Evolutionary conservation across 2,797 vertebrate genomes (phyloP).

Genomic region (Bucorvus abyssinicus): DNA sequence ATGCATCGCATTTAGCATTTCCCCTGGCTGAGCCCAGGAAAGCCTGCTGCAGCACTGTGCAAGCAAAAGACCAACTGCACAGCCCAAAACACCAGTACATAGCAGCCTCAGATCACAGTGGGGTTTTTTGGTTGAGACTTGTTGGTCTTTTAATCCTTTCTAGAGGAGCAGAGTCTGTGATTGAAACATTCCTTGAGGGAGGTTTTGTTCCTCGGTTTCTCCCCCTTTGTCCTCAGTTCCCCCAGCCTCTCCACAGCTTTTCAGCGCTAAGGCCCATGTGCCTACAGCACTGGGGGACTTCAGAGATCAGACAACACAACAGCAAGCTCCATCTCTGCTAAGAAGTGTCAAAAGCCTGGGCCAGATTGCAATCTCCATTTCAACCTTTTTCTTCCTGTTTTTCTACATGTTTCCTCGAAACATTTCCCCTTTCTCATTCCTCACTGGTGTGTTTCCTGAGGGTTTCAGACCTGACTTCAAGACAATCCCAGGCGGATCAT

Average conservation of each 20-base stretch:
- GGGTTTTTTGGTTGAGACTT: background rate
- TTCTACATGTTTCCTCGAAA: background rate
- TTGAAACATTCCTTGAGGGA: background rate
- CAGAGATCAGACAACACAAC: background rate
- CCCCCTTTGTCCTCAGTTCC: too few relatives aligned
- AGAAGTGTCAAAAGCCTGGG: background rate
- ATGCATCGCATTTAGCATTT: rapidly evolving
- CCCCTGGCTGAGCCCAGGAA: background rate
- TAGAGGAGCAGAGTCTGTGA: background rate
- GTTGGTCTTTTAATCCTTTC: background rate
- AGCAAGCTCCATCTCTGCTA: background rate
- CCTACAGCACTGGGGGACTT: too few relatives aligned
- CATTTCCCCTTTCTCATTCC: background rate
- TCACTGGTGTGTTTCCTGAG: background rate
- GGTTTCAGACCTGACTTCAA: background rate
- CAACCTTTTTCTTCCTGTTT: rapidly evolving
- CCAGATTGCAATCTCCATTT: background rate
- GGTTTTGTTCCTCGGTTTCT: background rate
- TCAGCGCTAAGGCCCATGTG: background rate
- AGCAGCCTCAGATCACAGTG: background rate
- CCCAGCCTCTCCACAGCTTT: background rate
- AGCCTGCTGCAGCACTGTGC: rapidly evolving
- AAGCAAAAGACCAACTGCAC: background rate
- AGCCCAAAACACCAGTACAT: rapidly evolving
- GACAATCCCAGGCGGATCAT: background rate